Evolutionary conservation across 2,888 invertebrate species (phyloP).

Genomic region (Dioctria linearis): DNA sequence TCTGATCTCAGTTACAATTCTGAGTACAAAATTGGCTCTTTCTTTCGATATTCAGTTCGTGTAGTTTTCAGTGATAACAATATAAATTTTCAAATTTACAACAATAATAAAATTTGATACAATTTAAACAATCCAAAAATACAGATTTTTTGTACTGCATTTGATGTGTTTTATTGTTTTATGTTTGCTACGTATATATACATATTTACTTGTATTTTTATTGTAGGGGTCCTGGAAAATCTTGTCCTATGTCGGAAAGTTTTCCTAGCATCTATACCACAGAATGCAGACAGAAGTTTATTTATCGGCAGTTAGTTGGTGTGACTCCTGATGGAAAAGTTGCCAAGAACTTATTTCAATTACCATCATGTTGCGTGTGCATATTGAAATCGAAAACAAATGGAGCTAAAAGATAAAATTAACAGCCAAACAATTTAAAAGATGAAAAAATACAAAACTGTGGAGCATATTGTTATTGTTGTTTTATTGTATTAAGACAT

Average conservation of each 20-base stretch:
- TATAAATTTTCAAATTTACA: too few relatives aligned
- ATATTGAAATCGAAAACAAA: constrained; percentile 63
- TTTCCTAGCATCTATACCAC: constrained; percentile 73
- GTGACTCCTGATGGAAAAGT: constrained; percentile 70
- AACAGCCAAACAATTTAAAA: too few relatives aligned
- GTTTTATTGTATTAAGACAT: too few relatives aligned
- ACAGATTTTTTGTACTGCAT: not conserved
- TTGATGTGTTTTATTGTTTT: constrained; percentile 22
- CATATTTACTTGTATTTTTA: too few relatives aligned
- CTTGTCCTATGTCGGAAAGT: constrained; percentile 72
- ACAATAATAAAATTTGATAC: too few relatives aligned
- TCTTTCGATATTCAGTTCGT: too few relatives aligned
- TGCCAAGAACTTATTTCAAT: constrained; percentile 73
- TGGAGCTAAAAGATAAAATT: constrained; percentile 38
- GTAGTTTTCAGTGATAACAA: too few relatives aligned
- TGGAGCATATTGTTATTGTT: too few relatives aligned
- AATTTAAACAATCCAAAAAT: too few relatives aligned
- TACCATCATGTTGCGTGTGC: constrained; percentile 86
- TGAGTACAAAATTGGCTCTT: too few relatives aligned
- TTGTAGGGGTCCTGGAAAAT: constrained; percentile 68
- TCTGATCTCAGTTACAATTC: too few relatives aligned
- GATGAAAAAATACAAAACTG: too few relatives aligned
- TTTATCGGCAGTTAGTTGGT: constrained; percentile 73
- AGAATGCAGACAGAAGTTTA: constrained; percentile 76
- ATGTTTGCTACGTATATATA: constrained; percentile 55